phyloP scores from a whole-genome alignment of 2,797 vertebrate species.

The Petrocephalus schoutedeni region DNA sequence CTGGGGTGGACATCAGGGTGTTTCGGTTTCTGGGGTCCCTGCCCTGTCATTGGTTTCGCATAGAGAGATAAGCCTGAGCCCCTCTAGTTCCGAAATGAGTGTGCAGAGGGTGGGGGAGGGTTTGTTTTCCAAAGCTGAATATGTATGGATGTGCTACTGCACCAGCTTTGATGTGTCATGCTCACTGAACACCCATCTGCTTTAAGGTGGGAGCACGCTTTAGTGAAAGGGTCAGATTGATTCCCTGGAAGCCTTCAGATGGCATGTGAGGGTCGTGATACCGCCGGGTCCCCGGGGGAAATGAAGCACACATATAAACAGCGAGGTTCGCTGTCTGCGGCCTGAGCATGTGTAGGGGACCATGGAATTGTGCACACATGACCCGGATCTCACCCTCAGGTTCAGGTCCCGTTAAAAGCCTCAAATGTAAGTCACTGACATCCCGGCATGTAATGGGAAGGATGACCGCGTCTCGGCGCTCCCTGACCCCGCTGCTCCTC shows the following conservation, averaged over 20 bases:
- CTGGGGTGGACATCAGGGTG: neutral
- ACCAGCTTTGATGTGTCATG: neutral
- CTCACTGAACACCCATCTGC: neutral
- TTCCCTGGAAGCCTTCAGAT: neutral
- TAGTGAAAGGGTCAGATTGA: neutral
- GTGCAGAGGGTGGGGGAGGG: neutral
- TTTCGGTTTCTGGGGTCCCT: neutral
- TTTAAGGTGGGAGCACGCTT: neutral
- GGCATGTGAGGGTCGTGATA: neutral
- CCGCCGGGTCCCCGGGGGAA: neutral
- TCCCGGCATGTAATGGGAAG: neutral
- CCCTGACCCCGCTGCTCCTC: neutral
- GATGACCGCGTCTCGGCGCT: neutral
- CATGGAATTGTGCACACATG: neutral
- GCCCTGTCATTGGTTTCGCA: neutral
- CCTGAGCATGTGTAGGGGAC: neutral
- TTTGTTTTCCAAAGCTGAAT: neutral
- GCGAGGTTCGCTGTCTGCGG: neutral
- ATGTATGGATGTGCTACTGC: neutral
- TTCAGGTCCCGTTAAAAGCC: neutral
- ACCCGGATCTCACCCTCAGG: neutral
- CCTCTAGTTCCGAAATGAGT: neutral
- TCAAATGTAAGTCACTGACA: neutral
- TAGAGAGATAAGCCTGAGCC: neutral
- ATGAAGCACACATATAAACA: neutral